Conservation (phyloP, 2,888 invertebrate genomes). For the Caenorhabditis virilis region DNA sequence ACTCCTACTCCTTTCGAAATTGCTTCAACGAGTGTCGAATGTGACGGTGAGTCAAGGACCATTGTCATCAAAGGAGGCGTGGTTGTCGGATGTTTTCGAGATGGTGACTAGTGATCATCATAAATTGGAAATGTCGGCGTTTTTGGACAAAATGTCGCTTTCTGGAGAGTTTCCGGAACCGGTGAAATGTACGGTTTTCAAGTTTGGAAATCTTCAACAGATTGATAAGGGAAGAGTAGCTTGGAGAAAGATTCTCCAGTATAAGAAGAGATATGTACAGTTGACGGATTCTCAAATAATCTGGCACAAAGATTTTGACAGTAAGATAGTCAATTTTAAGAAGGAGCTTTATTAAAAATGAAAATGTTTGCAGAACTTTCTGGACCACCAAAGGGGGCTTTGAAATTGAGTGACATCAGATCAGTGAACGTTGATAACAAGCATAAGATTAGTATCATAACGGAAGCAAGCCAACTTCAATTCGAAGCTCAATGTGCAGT, state of each 20-base stretch:
- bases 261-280: conserved; percentile 53
- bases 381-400: conserved; percentile 46
- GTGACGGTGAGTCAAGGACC: conserved; percentile 61
- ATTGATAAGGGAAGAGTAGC: conserved; percentile 25
- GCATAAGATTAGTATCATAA: conserved; percentile 51
- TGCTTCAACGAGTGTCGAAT: conserved; percentile 65
- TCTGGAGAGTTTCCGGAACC: conserved; percentile 19
- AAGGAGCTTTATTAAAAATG: too few relatives aligned
- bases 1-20: conserved; percentile 65
- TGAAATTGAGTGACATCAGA: conserved; percentile 48
- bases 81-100: conserved; percentile 60
- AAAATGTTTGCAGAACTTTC: too few relatives aligned
- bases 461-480: conserved; percentile 46
- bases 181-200: conserved; percentile 27
- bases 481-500: conserved; percentile 58
- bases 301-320: conserved; percentile 59
- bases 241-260: conserved; percentile 51
- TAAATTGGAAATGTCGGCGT: conserved; percentile 54
- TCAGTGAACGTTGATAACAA: conserved; percentile 53
- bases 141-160: conserved; percentile 55
- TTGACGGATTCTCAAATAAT: conserved; percentile 56
- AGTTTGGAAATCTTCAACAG: conserved; percentile 50
- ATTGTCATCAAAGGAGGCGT: conserved; percentile 60
- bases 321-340: too few relatives aligned
- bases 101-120: conserved; percentile 59